Base-by-base conservation (phyloP, 2,797 vertebrate genomes). In the Crocidura indochinensis region DNA sequence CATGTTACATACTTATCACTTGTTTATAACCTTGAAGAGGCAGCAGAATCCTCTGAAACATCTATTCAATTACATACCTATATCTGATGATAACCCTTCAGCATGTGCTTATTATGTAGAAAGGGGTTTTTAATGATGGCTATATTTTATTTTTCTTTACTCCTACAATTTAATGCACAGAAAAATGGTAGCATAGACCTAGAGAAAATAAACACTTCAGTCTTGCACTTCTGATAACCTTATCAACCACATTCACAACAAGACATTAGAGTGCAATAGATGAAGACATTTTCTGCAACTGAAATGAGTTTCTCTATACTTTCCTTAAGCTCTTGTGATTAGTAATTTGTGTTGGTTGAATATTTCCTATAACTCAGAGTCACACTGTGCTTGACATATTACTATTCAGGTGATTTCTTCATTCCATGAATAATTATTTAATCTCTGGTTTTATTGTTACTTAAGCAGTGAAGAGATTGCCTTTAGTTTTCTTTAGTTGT, bases 381-480 rank as follows among this genome's bases (percentile, higher is more conserved):
- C 83, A 94, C n/a, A 65, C 27, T 91, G 51, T 92, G 0, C 89
- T 97, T 96, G 87, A 97, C 82, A 97, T 95, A 96, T 76, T 91
- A 12, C 74, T 81, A 92, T 93, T 75, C 64, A 97, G 90, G 72
- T 97, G 82, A 87, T 94, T 94, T 97, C 88, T 96, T 87, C 68
- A 64, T 96, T 96, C 88, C 38, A 67, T 47, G 67, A 88, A 95
- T 91, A 97, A 96, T 97, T 97, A 97, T 96, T 96, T 96, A 91
- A 92, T 82, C 51, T 94, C 93, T 77, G 74, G 91, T 84, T 96
- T 97, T 83, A 83, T 38, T 97, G 77, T 93, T 96, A 83, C 74
- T 85, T 92, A 96, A 96, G 74, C 78, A 92, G 29, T 27, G 72
- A 80, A 97, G 83, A 75, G 5, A 49, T 93, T 87, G 51, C 82